Evolutionary conservation across 2,113 vertebrate genomes (phyloP).

Genomic region (Corythornis vintsioides): DNA sequence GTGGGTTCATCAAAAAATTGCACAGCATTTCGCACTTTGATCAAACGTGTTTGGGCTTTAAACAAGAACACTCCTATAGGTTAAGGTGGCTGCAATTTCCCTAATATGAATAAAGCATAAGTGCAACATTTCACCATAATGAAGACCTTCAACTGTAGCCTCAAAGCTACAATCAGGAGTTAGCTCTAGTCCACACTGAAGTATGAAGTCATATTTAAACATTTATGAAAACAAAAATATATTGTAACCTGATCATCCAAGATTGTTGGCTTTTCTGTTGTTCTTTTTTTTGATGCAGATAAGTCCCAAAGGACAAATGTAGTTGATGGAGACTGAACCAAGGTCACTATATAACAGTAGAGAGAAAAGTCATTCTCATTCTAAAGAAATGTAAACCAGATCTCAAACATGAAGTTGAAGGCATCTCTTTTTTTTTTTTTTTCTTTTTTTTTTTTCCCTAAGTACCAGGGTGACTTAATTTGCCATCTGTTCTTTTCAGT

Average conservation of each 20-base stretch:
- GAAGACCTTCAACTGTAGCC: neutral
- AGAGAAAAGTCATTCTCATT: neutral
- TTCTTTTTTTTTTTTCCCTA: no score
- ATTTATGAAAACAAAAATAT: neutral
- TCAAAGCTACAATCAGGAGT: neutral
- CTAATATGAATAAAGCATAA: neutral
- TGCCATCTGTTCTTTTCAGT: conserved; percentile 58
- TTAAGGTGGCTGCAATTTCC: neutral
- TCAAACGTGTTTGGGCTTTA: neutral
- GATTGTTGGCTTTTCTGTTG: neutral
- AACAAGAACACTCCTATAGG: neutral
- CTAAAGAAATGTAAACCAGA: neutral
- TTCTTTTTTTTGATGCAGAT: neutral
- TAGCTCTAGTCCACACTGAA: rapidly evolving
- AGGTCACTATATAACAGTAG: neutral
- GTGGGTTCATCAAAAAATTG: neutral
- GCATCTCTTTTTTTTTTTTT: neutral
- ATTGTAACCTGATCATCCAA: neutral
- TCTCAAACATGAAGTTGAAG: neutral
- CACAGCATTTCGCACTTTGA: neutral
- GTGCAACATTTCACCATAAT: neutral
- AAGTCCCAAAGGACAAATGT: neutral
- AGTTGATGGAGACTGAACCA: neutral
- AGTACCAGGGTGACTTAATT: neutral
- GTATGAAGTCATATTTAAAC: neutral